Evolutionary conservation across 1,140 invertebrate genomes (phyloP).

Genomic region (Oedothorax gibbosus): DNA sequence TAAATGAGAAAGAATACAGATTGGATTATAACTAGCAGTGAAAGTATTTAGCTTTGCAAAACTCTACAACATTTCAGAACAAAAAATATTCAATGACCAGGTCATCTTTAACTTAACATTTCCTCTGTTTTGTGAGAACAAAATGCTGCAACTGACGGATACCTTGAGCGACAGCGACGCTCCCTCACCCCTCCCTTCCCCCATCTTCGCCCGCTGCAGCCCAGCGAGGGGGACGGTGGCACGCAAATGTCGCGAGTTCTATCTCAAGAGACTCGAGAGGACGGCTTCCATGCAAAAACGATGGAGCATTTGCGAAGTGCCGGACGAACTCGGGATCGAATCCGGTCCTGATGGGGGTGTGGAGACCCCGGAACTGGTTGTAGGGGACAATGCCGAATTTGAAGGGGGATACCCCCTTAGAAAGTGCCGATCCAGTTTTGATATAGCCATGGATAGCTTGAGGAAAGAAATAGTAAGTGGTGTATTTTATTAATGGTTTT

Average conservation of each 20-base stretch:
- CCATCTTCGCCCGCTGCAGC: conserved; percentile 47
- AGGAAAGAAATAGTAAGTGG: conserved; percentile 60
- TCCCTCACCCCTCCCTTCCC: conserved; percentile 40
- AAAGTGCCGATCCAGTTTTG: conserved; percentile 54
- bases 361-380: neutral
- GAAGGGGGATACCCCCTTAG: conserved; percentile 39
- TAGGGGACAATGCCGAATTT: neutral
- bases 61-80: too few species aligned
- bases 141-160: too few species aligned
- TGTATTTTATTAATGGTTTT: neutral
- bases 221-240: conserved; percentile 53
- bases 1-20: too few species aligned
- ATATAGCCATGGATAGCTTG: conserved; percentile 55
- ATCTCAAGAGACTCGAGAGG: conserved; percentile 46
- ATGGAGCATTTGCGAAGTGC: conserved; percentile 52
- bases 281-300: conserved; percentile 54
- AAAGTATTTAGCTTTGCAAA: too few species aligned
- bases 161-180: conserved; percentile 45
- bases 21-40: too few species aligned
- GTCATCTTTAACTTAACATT: too few species aligned
- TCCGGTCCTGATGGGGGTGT: neutral
- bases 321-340: conserved; percentile 7
- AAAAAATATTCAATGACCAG: too few species aligned
- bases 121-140: too few species aligned
- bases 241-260: conserved; percentile 52